Conservation (phyloP, 1,140 invertebrate species). For the Pararge aegeria region DNA sequence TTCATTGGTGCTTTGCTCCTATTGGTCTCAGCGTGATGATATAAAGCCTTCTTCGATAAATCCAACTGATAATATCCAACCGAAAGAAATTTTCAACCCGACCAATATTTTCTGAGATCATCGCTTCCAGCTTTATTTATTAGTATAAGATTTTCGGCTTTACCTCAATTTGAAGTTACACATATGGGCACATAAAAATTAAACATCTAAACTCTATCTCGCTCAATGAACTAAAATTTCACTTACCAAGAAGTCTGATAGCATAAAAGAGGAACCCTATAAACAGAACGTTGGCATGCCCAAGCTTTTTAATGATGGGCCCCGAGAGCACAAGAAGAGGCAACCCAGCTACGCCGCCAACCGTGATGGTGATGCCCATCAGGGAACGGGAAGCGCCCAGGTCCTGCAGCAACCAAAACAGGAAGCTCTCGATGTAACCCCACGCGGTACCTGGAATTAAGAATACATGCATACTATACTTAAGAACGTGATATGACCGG, state of each 20-base stretch:
- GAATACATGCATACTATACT: not conserved
- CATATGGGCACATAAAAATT: too few species aligned
- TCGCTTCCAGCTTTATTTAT: too few species aligned
- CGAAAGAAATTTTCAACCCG: too few species aligned
- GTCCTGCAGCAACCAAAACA: conserved; percentile 92
- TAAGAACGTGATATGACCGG: not conserved
- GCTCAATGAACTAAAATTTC: too few species aligned
- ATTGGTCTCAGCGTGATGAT: too few species aligned
- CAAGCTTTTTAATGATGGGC: conserved; percentile 88
- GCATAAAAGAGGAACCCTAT: conserved; percentile 89
- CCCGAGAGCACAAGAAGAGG: conserved; percentile 89
- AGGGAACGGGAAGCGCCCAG: conserved; percentile 88
- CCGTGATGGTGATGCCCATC: conserved; percentile 91
- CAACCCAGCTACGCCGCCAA: conserved; percentile 88
- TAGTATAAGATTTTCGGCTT: too few species aligned
- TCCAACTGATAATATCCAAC: too few species aligned
- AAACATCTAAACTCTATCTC: too few species aligned
- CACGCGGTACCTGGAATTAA: conserved; percentile 85
- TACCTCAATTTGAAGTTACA: too few species aligned
- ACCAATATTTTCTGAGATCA: too few species aligned
- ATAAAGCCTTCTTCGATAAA: too few species aligned
- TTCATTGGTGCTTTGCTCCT: too few species aligned
- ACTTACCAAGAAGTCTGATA: conserved; percentile 86
- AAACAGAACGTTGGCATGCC: conserved; percentile 91
- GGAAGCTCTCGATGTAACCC: conserved; percentile 92